Base-by-base conservation (phyloP, 2,888 invertebrate species). In the Epicampocera succincta region DNA sequence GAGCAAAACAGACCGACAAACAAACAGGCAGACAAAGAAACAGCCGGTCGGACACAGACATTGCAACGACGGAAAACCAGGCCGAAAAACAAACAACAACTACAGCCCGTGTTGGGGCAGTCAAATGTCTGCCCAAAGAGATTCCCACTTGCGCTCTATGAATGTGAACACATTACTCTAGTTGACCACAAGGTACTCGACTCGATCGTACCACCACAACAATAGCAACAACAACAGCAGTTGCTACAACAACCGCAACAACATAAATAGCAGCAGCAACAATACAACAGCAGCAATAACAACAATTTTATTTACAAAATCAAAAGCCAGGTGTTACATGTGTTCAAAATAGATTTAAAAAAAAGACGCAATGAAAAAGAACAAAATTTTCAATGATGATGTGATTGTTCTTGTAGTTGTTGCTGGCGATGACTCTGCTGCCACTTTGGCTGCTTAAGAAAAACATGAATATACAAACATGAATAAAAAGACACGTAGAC, bases 261-360 rank as follows among this genome's bases (percentile, higher is more conserved):
- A 25, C 17, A 50, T 17, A 19, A 50, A 17, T 17, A 63, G 15
- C 15, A 63, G 46, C 21, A 60, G 25, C 65, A 58, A 44, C 46
- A 74, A 29, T 46, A 56, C 15, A 25, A 19, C 21, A 38, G 11
- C 60, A 60, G 44, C 68, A 60, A 58, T 50, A 61, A 63, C 44
- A 69, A 60, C 61, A 69, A 44, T 73, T 79, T 66, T 60, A 66
- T 78, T 72, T 66, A 60, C 46, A 66, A 78, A 72, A 72, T 72
- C 60, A 72, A 74, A 71, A 65, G 82, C 78, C 82, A 82, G 82
- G 82, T 82, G 82, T 82, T 82, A 71, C 82, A 82, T 79, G 73
- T 63, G 73, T 69, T 63, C 17, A 61, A 56, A 48, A 66, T 63
- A 74, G 5, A 33, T 6, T n/a, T n/a, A 25, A 25, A 25, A 25